A percentile compares a stretch with the other conserved stretches of the same genome.
Conservation (phyloP, 2,113 vertebrate species). For the Aramus guarauna region DNA sequence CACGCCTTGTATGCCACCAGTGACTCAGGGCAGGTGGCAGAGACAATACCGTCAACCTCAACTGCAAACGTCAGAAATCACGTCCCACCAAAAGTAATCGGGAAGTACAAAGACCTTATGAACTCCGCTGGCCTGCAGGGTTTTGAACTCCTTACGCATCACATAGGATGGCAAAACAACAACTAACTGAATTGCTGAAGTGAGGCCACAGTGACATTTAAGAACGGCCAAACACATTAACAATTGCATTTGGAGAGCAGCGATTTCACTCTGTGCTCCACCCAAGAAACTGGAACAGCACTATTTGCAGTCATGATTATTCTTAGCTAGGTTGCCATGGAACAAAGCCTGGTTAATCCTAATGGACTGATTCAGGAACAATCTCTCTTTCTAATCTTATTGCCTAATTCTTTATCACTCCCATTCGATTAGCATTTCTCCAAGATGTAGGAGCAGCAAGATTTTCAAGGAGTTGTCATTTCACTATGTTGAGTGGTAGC, state of each 20-base stretch:
- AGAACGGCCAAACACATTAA: not conserved
- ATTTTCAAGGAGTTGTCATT: not conserved
- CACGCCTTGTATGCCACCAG: accelerated
- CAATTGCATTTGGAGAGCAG: not conserved
- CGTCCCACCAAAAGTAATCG: not conserved
- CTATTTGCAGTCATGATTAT: constrained; percentile 57
- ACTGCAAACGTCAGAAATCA: not conserved
- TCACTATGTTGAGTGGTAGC: not conserved
- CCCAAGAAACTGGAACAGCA: constrained; percentile 48
- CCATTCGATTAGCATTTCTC: not conserved
- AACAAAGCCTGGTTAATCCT: constrained; percentile 68
- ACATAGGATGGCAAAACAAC: not conserved
- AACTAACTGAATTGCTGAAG: not conserved
- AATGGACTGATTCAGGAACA: constrained; percentile 45
- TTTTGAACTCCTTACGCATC: not conserved
- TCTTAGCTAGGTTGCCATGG: constrained; percentile 69
- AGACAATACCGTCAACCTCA: not conserved
- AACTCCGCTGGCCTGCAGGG: not conserved
- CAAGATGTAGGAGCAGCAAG: not conserved
- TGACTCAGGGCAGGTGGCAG: not conserved
- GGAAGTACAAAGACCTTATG: not conserved
- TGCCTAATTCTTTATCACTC: constrained; percentile 42
- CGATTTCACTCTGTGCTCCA: not conserved
- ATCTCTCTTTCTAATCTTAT: constrained; percentile 59
- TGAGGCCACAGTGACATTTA: not conserved